phyloP scores from a whole-genome alignment of 37 sponge, comb jelly and placozoan genomes.

The Aphrocallistes beatrix region DNA sequence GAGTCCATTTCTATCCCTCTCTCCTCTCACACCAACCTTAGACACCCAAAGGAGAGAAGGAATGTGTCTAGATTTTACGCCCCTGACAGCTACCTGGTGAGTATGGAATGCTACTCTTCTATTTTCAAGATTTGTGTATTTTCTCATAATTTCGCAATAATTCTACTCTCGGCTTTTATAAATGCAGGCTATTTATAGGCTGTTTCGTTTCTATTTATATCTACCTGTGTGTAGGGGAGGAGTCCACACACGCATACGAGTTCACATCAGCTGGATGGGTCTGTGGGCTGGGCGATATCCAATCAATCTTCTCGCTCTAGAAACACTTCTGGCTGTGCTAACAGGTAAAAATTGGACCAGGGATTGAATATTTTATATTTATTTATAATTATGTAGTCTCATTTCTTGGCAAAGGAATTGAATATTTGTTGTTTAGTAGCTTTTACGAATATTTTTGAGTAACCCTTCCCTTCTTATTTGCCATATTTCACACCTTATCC shows the following conservation, averaged over 20 bases:
- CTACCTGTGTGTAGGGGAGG: neutral
- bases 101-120: neutral
- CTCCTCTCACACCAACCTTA: neutral
- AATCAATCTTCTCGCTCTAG: neutral
- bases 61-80: conserved; percentile 1
- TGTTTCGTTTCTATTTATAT: too few relatives aligned
- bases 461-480: too few relatives aligned
- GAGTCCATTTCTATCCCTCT: conserved; percentile 2
- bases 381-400: too few relatives aligned
- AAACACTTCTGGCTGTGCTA: neutral
- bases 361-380: too few relatives aligned
- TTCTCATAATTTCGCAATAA: too few relatives aligned
- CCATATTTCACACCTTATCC: too few relatives aligned
- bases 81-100: neutral
- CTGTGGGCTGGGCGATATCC: neutral
- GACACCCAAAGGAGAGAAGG: neutral
- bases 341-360: neutral
- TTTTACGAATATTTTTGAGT: too few relatives aligned
- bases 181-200: too few relatives aligned
- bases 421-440: too few relatives aligned
- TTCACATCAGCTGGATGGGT: neutral
- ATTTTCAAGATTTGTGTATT: too few relatives aligned
- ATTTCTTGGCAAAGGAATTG: too few relatives aligned
- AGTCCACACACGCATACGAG: neutral
- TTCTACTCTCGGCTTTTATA: too few relatives aligned